A percentile compares a stretch with the other conserved stretches of the same genome.
Conservation (phyloP, 1,140 invertebrate species). For the Oreohelix idahoensis region DNA sequence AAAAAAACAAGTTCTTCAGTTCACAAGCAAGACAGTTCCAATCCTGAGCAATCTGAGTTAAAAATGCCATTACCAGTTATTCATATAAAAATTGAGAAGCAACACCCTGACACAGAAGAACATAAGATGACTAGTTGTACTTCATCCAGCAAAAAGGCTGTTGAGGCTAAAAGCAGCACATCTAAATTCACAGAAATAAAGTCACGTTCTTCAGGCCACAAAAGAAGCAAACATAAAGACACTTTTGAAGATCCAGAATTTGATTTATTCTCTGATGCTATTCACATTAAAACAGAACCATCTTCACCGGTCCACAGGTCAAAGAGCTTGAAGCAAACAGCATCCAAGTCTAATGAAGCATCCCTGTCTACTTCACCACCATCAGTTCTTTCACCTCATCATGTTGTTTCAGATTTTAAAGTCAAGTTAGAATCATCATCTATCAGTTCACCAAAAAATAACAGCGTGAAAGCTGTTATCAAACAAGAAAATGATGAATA, state of each 20-base stretch:
- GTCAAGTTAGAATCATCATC: not conserved
- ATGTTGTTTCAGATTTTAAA: not conserved
- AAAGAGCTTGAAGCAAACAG: not conserved
- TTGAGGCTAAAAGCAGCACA: not conserved
- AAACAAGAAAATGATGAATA: not conserved
- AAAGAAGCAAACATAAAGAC: not conserved
- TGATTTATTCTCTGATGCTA: conserved; percentile 23
- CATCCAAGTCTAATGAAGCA: not conserved
- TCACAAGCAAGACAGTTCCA: not conserved
- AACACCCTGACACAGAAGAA: not conserved
- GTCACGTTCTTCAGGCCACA: not conserved
- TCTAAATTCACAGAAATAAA: not conserved
- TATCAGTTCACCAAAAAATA: not conserved
- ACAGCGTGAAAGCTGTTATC: not conserved
- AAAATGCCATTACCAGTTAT: not conserved
- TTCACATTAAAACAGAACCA: conserved; percentile 26
- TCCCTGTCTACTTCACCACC: not conserved
- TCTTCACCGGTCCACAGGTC: conserved; percentile 3
- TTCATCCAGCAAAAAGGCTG: not conserved
- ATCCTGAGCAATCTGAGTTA: not conserved
- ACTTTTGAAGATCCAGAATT: not conserved
- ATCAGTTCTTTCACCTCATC: not conserved
- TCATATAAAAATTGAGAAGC: not conserved
- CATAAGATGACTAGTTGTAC: not conserved
- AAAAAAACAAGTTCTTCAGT: not conserved